Percentiles rank a stretch among this genome's conserved stretches.
These are phyloP conservation scores for Monodelphis domestica DNA, from an alignment of 2,797 vertebrate species.

Conservation along the genomic window DNA sequence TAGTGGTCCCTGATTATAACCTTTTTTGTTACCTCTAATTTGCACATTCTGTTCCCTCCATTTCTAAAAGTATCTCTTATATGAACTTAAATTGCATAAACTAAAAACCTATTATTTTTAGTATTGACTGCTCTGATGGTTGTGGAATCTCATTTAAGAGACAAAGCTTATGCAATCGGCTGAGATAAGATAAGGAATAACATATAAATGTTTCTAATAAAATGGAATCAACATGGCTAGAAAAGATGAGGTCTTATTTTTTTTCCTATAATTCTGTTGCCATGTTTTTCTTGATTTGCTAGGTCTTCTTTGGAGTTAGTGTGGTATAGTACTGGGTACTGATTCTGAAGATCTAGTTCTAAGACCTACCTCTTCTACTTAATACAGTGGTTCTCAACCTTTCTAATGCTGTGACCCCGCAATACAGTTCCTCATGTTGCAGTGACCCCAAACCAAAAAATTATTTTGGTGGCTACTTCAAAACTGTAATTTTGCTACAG, in stretches of 20 bases:
- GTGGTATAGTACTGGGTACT: not conserved
- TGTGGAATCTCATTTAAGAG: not conserved
- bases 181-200: not conserved
- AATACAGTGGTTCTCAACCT: too few relatives aligned
- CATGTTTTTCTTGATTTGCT: not conserved
- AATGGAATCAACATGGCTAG: not conserved
- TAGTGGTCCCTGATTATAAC: not conserved
- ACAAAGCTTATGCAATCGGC: not conserved
- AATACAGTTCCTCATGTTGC: too few relatives aligned
- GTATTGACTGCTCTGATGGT: not conserved
- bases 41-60: not conserved
- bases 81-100: not conserved
- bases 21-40: not conserved
- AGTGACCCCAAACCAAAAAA: too few relatives aligned
- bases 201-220: not conserved
- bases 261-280: not conserved
- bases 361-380: not conserved
- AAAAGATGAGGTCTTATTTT: not conserved
- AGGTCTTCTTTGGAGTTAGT: not conserved
- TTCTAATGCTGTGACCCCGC: too few relatives aligned
- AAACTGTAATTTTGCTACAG: too few relatives aligned
- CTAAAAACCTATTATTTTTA: not conserved
- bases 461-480: too few relatives aligned
- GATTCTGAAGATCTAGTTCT: not conserved
- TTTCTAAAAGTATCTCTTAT: not conserved